A percentile compares a stretch with the other conserved stretches of the same genome.
Conservation (phyloP, 2,888 invertebrate species). For the Prosopocoilus inquinatus region DNA sequence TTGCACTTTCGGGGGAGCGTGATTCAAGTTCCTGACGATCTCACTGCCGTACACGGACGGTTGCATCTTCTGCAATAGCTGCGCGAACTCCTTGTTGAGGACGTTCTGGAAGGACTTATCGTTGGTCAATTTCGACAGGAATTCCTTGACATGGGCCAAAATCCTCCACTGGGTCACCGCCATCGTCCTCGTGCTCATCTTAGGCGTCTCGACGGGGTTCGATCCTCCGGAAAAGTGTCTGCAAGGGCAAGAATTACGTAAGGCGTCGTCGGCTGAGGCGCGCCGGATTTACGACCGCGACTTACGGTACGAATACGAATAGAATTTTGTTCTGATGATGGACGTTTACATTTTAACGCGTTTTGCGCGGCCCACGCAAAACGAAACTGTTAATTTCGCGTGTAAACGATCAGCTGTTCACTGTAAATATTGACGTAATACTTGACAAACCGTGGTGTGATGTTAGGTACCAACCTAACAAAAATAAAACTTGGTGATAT, state of each 20-base stretch:
- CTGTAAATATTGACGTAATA: no score
- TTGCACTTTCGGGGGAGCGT: constrained; percentile 18
- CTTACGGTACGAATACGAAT: not conserved
- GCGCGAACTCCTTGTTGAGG: constrained; percentile 54
- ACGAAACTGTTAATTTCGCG: constrained; percentile 9
- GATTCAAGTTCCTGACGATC: constrained; percentile 39
- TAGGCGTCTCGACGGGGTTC: constrained; percentile 35
- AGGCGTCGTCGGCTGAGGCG: no score
- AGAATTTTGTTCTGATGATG: not conserved
- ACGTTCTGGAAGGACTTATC: constrained; percentile 50
- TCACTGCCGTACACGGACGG: constrained; percentile 44
- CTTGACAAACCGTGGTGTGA: no score
- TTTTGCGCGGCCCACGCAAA: not conserved
- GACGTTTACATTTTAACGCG: not conserved
- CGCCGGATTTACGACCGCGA: not conserved
- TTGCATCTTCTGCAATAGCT: constrained; percentile 53
- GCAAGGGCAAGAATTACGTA: constrained; percentile 11
- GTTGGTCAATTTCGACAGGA: constrained; percentile 49
- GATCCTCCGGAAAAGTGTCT: constrained; percentile 26
- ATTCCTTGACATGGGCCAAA: constrained; percentile 51
- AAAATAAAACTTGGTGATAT: no score
- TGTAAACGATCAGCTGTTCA: not conserved
- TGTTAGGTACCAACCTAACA: no score
- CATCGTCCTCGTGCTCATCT: constrained; percentile 40
- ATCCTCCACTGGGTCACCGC: constrained; percentile 51